Conservation (phyloP, 2,797 vertebrate species). For the Rhinoraja longicauda region DNA sequence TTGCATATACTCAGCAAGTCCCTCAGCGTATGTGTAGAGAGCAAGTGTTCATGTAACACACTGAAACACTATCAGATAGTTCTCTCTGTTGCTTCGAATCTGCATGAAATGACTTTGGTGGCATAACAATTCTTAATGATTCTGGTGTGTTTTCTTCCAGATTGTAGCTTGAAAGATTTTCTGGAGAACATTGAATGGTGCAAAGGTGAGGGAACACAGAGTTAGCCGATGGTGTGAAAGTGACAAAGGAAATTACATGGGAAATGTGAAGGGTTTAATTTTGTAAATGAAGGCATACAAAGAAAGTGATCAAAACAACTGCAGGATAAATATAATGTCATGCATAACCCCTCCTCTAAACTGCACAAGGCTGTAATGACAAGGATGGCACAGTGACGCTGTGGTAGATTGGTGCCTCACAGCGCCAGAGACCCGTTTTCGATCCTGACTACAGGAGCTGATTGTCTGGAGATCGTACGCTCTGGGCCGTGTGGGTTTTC, state of each 20-base stretch:
- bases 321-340: neutral
- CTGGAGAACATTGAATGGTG: conserved; percentile 20
- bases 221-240: neutral
- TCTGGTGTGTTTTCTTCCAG: neutral
- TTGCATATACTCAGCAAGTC: too few species aligned
- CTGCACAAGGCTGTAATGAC: neutral
- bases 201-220: neutral
- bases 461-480: too few species aligned
- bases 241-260: neutral
- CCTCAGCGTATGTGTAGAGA: too few species aligned
- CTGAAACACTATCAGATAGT: neutral
- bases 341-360: neutral
- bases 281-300: neutral
- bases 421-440: too few species aligned
- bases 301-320: neutral
- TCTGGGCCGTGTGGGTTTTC: too few species aligned
- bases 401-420: too few species aligned
- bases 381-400: neutral
- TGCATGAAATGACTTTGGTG: neutral
- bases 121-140: neutral
- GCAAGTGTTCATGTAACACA: too few species aligned
- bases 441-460: too few species aligned
- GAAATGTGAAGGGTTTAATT: neutral
- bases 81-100: neutral
- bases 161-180: conserved; percentile 10